Base-by-base conservation (phyloP, 1,140 invertebrate species). In the Cephus cinctus region DNA sequence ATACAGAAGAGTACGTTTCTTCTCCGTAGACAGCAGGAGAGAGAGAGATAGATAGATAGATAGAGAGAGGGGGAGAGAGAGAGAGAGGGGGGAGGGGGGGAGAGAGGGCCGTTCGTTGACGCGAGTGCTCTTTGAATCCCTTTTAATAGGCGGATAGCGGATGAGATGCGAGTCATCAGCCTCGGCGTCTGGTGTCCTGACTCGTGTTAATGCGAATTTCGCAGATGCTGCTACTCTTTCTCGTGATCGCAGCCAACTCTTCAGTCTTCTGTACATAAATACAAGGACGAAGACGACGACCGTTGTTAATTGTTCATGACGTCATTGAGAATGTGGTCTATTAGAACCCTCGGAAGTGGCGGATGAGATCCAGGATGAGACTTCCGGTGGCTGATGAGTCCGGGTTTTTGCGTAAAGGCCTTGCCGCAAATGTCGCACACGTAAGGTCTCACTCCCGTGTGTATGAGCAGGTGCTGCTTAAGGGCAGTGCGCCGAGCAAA, bases 361-460 rank as follows among this genome's bases (percentile, higher is more conserved):
- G 75, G 73, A 43, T 74, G 73, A 0, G 62, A 54, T n/a, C 67
- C 67, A 4, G 71, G 71, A 55, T 86, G 85, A n/a, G 80, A 80
- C 54, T 84, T 85, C 4, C 83, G 75, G 54, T 87, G 84, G 9
- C 80, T 81, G 52, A 85, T 84, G 9, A 86, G 58, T 1, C 81
- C 84, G 0, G 83, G 80, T 14, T 81, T 82, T 56, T 86, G 85
- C 2, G 83, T 81, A 60, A 89, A 89, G 0, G 84, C 80, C 50
- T 89, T 86, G 3, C 86, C 88, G 62, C 94, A 96, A 19, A 87
- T 82, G 16, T 85, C 83, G 67, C 93, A 96, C 21, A 85, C 82
- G 63, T 87, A 94, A 0, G 92, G 90, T 25, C 90, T 77, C 57
- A 94, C 88, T 0, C 92, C 87, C 0, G 88, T 89, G 56, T 93